These are phyloP conservation scores for Todiramphus saurophagus DNA, from an alignment of 2,113 vertebrate species.

Conservation along the genomic window DNA sequence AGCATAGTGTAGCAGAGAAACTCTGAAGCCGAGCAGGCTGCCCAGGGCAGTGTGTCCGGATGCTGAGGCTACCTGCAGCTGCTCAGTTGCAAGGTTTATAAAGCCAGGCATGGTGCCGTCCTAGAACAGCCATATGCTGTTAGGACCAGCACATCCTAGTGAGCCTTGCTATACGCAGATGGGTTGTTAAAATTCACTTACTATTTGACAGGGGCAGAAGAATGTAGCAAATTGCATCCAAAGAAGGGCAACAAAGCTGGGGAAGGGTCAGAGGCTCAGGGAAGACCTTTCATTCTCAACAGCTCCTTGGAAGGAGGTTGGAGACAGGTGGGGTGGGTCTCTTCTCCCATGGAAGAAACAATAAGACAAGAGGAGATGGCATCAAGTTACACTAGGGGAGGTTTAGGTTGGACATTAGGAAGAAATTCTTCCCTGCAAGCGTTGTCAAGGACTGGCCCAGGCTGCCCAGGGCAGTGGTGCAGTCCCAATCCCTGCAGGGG, in stretches of 20 bases:
- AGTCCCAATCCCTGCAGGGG: too few relatives aligned
- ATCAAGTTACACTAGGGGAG: too few relatives aligned
- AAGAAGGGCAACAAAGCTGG: background rate
- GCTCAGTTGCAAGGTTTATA: background rate
- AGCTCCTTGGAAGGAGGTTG: background rate
- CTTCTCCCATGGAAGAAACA: background rate
- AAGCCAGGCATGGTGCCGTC: background rate
- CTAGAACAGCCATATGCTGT: accelerated
- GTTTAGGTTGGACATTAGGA: too few relatives aligned
- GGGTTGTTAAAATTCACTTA: background rate
- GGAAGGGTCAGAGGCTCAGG: background rate
- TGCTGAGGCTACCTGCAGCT: background rate
- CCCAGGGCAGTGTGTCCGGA: accelerated
- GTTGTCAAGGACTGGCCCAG: too few relatives aligned
- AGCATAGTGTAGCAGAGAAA: background rate
- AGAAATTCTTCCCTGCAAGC: too few relatives aligned
- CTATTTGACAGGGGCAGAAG: background rate
- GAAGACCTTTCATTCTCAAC: too few relatives aligned
- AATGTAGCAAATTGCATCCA: background rate
- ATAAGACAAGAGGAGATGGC: too few relatives aligned
- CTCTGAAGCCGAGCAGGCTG: background rate
- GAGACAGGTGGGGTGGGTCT: background rate
- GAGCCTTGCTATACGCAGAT: background rate
- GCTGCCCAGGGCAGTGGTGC: too few relatives aligned
- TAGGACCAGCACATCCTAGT: accelerated